phyloP scores from a whole-genome alignment of 2,888 invertebrate species.

The Cryptus armator region DNA sequence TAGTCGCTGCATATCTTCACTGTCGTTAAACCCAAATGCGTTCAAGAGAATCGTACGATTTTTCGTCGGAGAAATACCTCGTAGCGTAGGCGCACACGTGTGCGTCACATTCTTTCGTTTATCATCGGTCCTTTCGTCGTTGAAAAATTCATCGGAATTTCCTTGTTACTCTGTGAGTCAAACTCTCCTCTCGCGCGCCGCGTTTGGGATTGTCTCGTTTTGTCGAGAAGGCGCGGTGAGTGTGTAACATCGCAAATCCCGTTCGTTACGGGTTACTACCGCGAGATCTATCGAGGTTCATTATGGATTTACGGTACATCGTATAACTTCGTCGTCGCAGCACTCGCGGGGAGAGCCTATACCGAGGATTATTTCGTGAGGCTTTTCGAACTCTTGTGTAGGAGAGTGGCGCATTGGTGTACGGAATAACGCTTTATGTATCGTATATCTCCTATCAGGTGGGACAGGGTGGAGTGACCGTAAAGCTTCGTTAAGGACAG shows the following conservation, averaged over 20 bases:
- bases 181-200: not conserved
- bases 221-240: not conserved
- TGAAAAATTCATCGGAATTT: slow-evolving; percentile 42
- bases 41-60: not conserved
- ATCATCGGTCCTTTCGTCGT: slow-evolving; percentile 18
- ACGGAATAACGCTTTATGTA: not conserved
- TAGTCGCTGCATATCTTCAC: not conserved
- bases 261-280: slow-evolving; percentile 78
- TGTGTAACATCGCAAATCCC: slow-evolving; percentile 72
- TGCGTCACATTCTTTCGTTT: slow-evolving; percentile 42
- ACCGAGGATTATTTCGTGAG: slow-evolving; percentile 65
- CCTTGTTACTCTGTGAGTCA: slow-evolving; percentile 19
- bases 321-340: slow-evolving; percentile 64
- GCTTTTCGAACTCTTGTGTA: slow-evolving; percentile 38
- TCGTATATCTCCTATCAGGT: slow-evolving; percentile 22
- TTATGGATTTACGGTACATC: slow-evolving; percentile 73
- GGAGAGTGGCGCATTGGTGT: not conserved
- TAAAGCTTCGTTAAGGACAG: slow-evolving; percentile 68
- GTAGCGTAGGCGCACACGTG: not conserved
- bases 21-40: slow-evolving; percentile 5
- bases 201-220: slow-evolving; percentile 22
- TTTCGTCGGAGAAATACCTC: not conserved
- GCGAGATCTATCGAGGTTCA: slow-evolving; percentile 76
- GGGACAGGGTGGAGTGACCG: slow-evolving; percentile 58
- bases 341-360: slow-evolving; percentile 55